A percentile compares a stretch with the other conserved stretches of the same genome.
Evolutionary conservation across 1,140 invertebrate genomes (phyloP).

Genomic region (Stegodyphus dumicola): DNA sequence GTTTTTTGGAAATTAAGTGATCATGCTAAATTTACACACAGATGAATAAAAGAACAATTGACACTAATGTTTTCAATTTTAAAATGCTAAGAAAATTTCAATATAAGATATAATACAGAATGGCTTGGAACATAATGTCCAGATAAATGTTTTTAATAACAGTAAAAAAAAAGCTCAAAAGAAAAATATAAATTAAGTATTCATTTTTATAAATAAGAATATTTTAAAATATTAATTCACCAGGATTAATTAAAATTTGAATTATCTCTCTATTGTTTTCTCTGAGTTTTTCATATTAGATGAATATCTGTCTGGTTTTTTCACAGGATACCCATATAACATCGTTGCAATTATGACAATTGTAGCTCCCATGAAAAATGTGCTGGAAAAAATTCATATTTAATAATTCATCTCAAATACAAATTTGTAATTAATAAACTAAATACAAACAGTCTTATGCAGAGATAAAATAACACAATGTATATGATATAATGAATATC

Average conservation of each 20-base stretch:
- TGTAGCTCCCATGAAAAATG: slow-evolving; percentile 62
- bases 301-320: slow-evolving; percentile 40
- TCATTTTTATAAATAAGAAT: background rate
- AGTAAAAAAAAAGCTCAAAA: background rate
- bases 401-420: too few species aligned
- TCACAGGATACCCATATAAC: slow-evolving; percentile 62
- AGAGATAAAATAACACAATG: background rate
- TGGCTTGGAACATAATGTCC: too few species aligned
- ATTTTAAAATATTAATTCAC: background rate
- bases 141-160: too few species aligned
- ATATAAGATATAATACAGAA: too few species aligned
- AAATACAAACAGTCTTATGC: background rate
- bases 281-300: background rate
- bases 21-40: too few species aligned
- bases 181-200: background rate
- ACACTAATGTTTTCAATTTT: too few species aligned
- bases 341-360: slow-evolving; percentile 64
- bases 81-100: too few species aligned
- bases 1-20: too few species aligned
- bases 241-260: background rate
- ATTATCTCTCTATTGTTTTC: slow-evolving; percentile 29
- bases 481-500: background rate
- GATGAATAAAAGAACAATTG: too few species aligned
- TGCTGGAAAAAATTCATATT: background rate
- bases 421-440: too few species aligned